Evolutionary conservation across 2,113 vertebrate genomes (phyloP).

Genomic region (Paracanthobrama guichenoti): DNA sequence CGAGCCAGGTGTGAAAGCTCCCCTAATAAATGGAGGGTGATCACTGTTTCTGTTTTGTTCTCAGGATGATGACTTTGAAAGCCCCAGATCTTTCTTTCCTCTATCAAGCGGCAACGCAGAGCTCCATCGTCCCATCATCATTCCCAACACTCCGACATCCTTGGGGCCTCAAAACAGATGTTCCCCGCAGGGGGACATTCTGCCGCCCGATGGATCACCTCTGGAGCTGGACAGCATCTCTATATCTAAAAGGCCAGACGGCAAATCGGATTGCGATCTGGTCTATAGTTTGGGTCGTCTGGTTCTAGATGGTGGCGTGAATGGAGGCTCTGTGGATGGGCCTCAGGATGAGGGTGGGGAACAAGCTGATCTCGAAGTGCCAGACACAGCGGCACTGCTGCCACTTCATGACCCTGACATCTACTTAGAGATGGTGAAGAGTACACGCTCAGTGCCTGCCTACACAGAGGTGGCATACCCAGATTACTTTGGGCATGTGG

Average conservation of each 20-base stretch:
- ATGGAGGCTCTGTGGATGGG: conserved; percentile 76
- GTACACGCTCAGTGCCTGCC: conserved; percentile 85
- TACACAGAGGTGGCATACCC: conserved; percentile 97
- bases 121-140: conserved; percentile 83
- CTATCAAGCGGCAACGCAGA: conserved; percentile 72
- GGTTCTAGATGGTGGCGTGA: conserved; percentile 40
- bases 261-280: conserved; percentile 78
- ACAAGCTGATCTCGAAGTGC: conserved; percentile 76
- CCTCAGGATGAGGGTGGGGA: conserved; percentile 84
- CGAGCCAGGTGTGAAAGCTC: too few relatives aligned
- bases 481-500: conserved; percentile 96
- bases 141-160: conserved; percentile 83
- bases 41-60: not conserved
- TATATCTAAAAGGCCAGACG: conserved; percentile 72
- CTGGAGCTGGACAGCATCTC: conserved; percentile 71
- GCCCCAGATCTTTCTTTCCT: conserved; percentile 59
- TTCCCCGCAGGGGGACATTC: conserved; percentile 59
- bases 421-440: conserved; percentile 92
- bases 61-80: conserved; percentile 84
- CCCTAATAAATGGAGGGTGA: not conserved
- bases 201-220: conserved; percentile 50
- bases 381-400: conserved; percentile 79
- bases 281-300: conserved; percentile 78
- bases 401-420: conserved; percentile 92
- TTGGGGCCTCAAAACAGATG: conserved; percentile 65